A percentile compares a stretch with the other conserved stretches of the same genome.
phyloP scores from a whole-genome alignment of 1,140 invertebrate species.

The Drosophila arizonae region DNA sequence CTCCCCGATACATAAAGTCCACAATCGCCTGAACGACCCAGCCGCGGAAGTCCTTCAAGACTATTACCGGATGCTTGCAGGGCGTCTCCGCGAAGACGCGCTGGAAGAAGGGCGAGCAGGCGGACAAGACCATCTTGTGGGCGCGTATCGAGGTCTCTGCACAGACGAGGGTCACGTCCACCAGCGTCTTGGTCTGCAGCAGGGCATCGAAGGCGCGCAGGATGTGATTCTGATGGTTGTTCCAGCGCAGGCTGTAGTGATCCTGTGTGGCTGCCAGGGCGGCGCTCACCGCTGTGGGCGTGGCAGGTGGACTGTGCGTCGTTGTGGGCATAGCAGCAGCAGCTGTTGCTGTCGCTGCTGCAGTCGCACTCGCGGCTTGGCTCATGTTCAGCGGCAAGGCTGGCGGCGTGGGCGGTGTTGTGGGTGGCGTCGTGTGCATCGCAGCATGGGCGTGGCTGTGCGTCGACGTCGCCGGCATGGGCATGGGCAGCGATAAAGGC shows the following conservation, averaged over 20 bases:
- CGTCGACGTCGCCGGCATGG: slow-evolving; percentile 38
- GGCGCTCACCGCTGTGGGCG: slow-evolving; percentile 47
- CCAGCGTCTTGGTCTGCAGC: slow-evolving; percentile 91
- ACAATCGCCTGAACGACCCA: slow-evolving; percentile 94
- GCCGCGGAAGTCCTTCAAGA: slow-evolving; percentile 93
- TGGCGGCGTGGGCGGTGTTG: slow-evolving; percentile 73
- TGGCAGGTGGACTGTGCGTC: slow-evolving; percentile 63
- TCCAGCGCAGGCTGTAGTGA: slow-evolving; percentile 95
- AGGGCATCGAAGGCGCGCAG: slow-evolving; percentile 92
- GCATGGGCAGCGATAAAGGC: slow-evolving; percentile 27
- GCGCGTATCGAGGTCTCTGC: slow-evolving; percentile 91
- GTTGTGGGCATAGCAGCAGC: slow-evolving; percentile 10
- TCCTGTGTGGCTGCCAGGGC: slow-evolving; percentile 84
- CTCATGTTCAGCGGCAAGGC: slow-evolving; percentile 73
- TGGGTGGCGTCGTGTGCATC: slow-evolving; percentile 72
- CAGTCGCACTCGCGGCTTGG: slow-evolving; percentile 31
- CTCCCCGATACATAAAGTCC: slow-evolving; percentile 96
- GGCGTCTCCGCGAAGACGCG: slow-evolving; percentile 94
- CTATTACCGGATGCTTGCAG: slow-evolving; percentile 96
- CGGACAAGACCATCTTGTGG: slow-evolving; percentile 95
- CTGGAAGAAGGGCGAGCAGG: slow-evolving; percentile 95
- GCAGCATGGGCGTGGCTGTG: slow-evolving; percentile 44
- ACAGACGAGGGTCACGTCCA: slow-evolving; percentile 94
- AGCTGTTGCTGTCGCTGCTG: slow-evolving; percentile 58
- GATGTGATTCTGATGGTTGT: slow-evolving; percentile 94